Evolutionary conservation across 2,113 vertebrate genomes (phyloP).

Genomic region (Acanthisitta chloris): DNA sequence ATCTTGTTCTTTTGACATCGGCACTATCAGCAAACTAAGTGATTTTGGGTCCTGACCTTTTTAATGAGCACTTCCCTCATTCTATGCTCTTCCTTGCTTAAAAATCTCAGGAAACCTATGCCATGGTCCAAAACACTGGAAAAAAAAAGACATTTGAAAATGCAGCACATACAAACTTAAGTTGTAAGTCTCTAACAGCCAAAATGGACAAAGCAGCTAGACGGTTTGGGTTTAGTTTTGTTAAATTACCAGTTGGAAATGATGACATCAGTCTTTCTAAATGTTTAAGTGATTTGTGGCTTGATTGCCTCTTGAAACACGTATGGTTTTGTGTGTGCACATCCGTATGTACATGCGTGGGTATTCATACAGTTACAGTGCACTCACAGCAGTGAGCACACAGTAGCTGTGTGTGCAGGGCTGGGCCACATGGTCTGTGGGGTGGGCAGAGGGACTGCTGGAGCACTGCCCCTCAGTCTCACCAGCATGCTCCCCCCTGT

Average conservation of each 20-base stretch:
- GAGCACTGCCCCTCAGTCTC: background rate
- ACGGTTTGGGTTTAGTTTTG: background rate
- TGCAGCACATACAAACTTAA: background rate
- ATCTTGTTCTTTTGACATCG: background rate
- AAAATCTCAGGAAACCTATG: background rate
- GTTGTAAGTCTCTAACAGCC: background rate
- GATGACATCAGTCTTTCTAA: background rate
- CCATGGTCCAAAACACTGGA: background rate
- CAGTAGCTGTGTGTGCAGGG: rapidly evolving
- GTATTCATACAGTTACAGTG: background rate
- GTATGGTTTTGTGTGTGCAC: background rate
- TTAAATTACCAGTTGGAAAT: background rate
- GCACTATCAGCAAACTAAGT: background rate
- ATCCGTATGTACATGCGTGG: rapidly evolving
- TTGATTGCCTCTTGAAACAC: background rate
- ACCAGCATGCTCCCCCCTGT: background rate
- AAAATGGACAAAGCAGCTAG: background rate
- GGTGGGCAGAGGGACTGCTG: too few relatives aligned
- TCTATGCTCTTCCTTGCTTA: background rate
- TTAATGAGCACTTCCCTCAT: background rate
- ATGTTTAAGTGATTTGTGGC: background rate
- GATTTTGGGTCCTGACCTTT: background rate
- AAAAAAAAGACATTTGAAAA: background rate
- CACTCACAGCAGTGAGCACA: background rate
- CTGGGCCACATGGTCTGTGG: too few relatives aligned